These are phyloP conservation scores for Erebia epiphron DNA, from an alignment of 2,888 invertebrate species.

Conservation along the genomic window DNA sequence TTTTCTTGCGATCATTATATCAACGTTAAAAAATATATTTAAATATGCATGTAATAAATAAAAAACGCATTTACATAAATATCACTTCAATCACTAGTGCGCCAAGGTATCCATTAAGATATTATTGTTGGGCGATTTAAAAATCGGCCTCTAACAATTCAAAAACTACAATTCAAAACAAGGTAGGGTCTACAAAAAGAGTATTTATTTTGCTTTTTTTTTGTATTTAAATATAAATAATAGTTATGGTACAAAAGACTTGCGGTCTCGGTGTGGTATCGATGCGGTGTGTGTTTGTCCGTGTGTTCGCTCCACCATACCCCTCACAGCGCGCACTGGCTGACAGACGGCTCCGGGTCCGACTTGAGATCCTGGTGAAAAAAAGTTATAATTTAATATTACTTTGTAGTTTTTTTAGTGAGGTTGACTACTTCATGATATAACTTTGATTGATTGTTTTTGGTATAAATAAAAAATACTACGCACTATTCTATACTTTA, in stretches of 20 bases:
- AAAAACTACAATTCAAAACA: slow-evolving; percentile 15
- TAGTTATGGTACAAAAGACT: slow-evolving; percentile 5
- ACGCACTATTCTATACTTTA: no score
- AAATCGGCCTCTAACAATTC: neutral
- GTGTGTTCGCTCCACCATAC: slow-evolving; percentile 16
- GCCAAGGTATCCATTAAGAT: neutral
- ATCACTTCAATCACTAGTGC: no score
- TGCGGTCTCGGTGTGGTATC: slow-evolving; percentile 6
- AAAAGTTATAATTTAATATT: slow-evolving; percentile 7
- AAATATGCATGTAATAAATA: no score
- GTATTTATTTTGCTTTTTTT: slow-evolving; percentile 18
- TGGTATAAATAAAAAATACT: no score
- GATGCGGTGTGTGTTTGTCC: neutral
- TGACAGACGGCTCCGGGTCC: slow-evolving; percentile 34
- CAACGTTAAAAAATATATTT: no score
- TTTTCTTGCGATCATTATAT: no score
- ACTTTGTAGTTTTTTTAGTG: neutral
- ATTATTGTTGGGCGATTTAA: neutral
- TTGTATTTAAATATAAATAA: neutral
- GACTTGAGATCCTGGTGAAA: slow-evolving; percentile 34
- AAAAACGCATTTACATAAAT: no score
- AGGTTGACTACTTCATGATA: no score
- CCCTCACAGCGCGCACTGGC: slow-evolving; percentile 56
- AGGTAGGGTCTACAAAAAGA: neutral
- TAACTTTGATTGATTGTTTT: no score